phyloP scores from a whole-genome alignment of 2,113 vertebrate species.

The Neolamprologus modestus region DNA sequence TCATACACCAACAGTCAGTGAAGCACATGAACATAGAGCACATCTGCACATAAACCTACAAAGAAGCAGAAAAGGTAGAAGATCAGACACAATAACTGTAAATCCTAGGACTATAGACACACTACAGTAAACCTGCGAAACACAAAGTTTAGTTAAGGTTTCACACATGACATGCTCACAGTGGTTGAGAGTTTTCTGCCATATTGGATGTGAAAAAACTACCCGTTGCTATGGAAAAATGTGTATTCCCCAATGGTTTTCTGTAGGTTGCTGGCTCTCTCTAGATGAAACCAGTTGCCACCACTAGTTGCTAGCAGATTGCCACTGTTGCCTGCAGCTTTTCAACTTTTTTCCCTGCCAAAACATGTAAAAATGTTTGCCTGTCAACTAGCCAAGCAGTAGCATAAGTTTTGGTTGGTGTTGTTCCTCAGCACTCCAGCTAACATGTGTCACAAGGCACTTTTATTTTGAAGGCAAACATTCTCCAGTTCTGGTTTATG shows the following conservation, averaged over 20 bases:
- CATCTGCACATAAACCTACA: not conserved
- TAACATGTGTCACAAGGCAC: fast-evolving
- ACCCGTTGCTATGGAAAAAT: not conserved
- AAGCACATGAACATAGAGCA: not conserved
- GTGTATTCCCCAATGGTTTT: not conserved
- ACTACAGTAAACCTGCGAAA: not conserved
- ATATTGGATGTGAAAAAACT: not conserved
- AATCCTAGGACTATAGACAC: not conserved
- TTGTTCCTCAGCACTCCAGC: not conserved
- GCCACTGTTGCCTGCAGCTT: not conserved
- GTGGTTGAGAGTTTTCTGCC: fast-evolving
- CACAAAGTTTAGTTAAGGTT: not conserved
- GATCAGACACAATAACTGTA: not conserved
- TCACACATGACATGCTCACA: not conserved
- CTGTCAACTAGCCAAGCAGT: not conserved
- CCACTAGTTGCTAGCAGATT: not conserved
- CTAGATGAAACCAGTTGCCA: not conserved
- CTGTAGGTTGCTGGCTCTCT: not conserved
- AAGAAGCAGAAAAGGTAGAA: not conserved
- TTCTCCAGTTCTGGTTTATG: not conserved
- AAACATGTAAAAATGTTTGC: not conserved
- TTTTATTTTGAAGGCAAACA: not conserved
- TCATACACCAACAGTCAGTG: not conserved
- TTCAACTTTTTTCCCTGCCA: not conserved
- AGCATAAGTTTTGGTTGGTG: not conserved